Evolutionary conservation across 2,888 invertebrate species (phyloP).

Genomic region (Leptinotarsa haldemani): DNA sequence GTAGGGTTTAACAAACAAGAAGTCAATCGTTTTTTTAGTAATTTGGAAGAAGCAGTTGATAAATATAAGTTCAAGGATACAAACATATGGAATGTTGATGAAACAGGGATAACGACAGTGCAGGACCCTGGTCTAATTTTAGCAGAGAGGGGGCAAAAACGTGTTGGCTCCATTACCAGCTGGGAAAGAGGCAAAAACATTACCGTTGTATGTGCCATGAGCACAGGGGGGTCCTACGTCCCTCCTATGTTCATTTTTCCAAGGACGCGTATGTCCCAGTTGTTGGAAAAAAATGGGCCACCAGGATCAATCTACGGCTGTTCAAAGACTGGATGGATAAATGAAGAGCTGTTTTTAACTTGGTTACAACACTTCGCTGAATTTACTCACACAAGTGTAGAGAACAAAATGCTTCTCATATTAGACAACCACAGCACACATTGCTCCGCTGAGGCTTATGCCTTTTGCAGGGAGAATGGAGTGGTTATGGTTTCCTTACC

Average conservation of each 20-base stretch:
- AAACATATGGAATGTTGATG: not conserved
- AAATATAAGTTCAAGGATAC: too few species aligned
- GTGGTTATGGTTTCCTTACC: conserved; percentile 40
- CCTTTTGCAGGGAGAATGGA: conserved; percentile 39
- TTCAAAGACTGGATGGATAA: conserved; percentile 34
- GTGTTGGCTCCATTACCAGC: conserved; percentile 41
- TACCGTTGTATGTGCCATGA: conserved; percentile 40
- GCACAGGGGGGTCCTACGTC: conserved; percentile 40
- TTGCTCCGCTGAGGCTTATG: conserved; percentile 28
- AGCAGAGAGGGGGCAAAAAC: conserved; percentile 31
- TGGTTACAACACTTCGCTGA: conserved; percentile 45
- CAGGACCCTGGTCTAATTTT: conserved; percentile 20
- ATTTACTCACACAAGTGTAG: conserved; percentile 17
- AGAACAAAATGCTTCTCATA: conserved; percentile 31
- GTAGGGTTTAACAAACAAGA: too few species aligned
- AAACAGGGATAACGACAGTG: conserved; percentile 24
- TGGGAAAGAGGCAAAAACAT: conserved; percentile 40
- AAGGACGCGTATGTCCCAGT: conserved; percentile 21
- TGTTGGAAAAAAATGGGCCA: conserved; percentile 32
- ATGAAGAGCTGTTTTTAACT: conserved; percentile 35
- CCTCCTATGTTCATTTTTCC: conserved; percentile 41
- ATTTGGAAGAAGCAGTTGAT: too few species aligned
- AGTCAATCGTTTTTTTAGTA: too few species aligned
- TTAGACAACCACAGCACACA: conserved; percentile 41
- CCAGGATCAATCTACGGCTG: conserved; percentile 24